phyloP scores from a whole-genome alignment of 2,888 invertebrate species.

The Anorthoa munda region DNA sequence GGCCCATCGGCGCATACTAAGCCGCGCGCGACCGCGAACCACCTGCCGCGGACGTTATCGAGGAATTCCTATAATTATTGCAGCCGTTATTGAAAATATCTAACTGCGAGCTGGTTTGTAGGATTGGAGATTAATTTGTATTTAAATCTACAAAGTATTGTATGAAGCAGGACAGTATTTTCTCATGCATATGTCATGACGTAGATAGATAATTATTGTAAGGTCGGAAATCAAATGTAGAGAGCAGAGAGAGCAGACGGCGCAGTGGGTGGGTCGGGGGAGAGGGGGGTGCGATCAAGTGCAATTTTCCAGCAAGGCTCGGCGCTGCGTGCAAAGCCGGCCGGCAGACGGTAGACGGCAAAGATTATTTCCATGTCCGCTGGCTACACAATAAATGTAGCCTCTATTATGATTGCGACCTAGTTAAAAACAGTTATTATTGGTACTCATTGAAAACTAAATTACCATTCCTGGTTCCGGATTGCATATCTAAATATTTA shows the following conservation, averaged over 20 bases:
- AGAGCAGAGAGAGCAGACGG: constrained; percentile 72
- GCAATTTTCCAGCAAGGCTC: constrained; percentile 83
- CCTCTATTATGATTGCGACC: constrained; percentile 44
- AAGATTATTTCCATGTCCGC: constrained; percentile 70
- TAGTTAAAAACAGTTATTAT: constrained; percentile 45
- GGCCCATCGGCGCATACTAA: constrained; percentile 81
- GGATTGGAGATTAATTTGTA: constrained; percentile 35
- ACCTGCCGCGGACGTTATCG: constrained; percentile 73
- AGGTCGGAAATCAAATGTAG: constrained; percentile 78
- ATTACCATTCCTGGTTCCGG: constrained; percentile 37
- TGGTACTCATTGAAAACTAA: constrained; percentile 49
- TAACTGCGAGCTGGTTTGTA: constrained; percentile 30
- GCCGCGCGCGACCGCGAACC: constrained; percentile 71
- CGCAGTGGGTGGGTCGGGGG: constrained; percentile 65
- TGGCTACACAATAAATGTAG: constrained; percentile 51
- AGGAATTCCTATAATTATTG: constrained; percentile 60
- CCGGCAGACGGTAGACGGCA: constrained; percentile 63
- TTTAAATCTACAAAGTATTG: constrained; percentile 57
- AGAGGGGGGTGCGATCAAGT: constrained; percentile 79
- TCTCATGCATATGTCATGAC: constrained; percentile 68
- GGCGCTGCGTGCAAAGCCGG: constrained; percentile 67
- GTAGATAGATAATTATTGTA: constrained; percentile 72
- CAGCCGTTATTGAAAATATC: constrained; percentile 47
- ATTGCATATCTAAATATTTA: constrained; percentile 21
- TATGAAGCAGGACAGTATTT: constrained; percentile 33